phyloP scores from a whole-genome alignment of 2,888 invertebrate species.

The Cephus spinipes region DNA sequence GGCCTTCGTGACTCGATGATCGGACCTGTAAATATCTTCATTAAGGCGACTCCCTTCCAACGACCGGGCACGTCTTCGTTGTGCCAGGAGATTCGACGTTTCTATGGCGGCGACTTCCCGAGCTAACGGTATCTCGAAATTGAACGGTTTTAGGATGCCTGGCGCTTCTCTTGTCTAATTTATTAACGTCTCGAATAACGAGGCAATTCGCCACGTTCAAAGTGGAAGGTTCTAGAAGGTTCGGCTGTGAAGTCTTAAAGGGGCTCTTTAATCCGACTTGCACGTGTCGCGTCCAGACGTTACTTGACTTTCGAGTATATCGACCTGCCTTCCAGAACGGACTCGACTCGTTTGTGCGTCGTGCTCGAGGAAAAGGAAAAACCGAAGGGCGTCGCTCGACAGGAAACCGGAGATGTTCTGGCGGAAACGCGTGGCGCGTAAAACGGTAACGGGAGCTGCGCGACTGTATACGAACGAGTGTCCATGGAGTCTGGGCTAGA shows the following conservation, averaged over 20 bases:
- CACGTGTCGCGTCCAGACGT: not conserved
- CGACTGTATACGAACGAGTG: not conserved
- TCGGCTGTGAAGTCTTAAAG: not conserved
- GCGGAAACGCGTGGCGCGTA: slow-evolving; percentile 20
- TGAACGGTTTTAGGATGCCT: not conserved
- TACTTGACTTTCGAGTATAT: not conserved
- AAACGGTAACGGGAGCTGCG: not conserved
- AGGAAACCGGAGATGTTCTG: slow-evolving; percentile 14
- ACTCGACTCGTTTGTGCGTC: not conserved
- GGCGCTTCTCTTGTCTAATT: not conserved
- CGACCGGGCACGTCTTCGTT: not conserved
- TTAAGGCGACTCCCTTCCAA: slow-evolving; percentile 39
- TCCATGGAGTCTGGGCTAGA: not conserved
- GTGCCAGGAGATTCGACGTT: not conserved
- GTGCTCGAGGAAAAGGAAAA: not conserved
- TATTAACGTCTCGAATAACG: not conserved
- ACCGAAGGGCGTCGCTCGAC: not conserved
- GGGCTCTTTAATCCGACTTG: not conserved
- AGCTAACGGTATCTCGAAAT: not conserved
- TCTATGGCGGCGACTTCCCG: not conserved
- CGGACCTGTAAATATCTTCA: slow-evolving; percentile 56
- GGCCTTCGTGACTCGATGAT: slow-evolving; percentile 37
- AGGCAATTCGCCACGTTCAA: not conserved
- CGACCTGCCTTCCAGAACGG: not conserved
- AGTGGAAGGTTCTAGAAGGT: not conserved